phyloP scores from a whole-genome alignment of 2,113 vertebrate species.

The Emberiza fucata region DNA sequence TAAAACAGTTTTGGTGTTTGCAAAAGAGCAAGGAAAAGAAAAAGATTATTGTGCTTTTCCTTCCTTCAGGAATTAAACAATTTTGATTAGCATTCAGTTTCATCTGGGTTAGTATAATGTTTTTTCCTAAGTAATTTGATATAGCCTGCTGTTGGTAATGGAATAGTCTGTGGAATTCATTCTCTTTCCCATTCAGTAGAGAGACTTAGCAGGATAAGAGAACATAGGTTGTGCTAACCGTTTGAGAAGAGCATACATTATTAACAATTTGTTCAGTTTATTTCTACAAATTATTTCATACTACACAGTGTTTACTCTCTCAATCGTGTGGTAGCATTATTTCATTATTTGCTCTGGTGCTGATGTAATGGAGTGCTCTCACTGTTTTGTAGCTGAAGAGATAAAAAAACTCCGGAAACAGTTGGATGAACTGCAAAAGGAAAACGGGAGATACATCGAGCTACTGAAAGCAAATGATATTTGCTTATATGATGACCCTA shows the following conservation, averaged over 20 bases:
- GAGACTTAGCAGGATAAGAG: neutral
- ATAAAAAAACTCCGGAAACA: slow-evolving; percentile 90
- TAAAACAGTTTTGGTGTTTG: neutral
- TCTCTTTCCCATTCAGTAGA: neutral
- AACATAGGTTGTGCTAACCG: neutral
- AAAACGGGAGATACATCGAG: slow-evolving; percentile 92
- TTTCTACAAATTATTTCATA: neutral
- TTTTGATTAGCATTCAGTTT: neutral
- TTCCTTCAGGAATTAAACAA: neutral
- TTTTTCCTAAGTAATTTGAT: neutral
- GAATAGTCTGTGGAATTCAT: neutral
- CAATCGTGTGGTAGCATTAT: neutral
- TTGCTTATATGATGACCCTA: slow-evolving; percentile 92
- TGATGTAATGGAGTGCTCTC: neutral
- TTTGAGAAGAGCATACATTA: neutral
- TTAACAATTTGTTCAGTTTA: neutral
- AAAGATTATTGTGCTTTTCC: neutral
- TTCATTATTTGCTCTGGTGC: neutral
- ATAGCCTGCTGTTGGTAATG: neutral
- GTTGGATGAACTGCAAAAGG: slow-evolving; percentile 88
- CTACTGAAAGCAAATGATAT: slow-evolving; percentile 95
- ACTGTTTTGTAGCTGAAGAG: slow-evolving; percentile 85
- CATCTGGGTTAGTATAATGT: neutral
- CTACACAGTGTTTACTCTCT: neutral
- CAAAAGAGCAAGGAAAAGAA: neutral